These are phyloP conservation scores for Aegithalos caudatus DNA, from an alignment of 2,113 vertebrate genomes.

Conservation along the genomic window DNA sequence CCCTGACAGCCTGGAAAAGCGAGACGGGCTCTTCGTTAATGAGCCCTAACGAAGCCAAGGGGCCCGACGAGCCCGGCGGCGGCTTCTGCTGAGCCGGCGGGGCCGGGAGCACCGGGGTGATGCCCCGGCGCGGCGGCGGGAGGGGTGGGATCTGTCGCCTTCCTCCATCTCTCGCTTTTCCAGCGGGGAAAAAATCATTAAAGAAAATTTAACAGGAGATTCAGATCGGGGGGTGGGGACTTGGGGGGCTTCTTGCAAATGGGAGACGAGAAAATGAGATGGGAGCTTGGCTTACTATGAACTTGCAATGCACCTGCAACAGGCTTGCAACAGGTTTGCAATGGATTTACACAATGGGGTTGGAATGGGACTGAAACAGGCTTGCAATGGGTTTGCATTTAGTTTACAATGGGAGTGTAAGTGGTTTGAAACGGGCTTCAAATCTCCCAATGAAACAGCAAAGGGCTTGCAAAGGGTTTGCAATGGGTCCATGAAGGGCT, in stretches of 20 bases:
- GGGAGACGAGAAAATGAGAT: neutral
- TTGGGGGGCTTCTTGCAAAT: neutral
- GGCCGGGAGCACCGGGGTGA: neutral
- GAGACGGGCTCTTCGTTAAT: conserved; percentile 41
- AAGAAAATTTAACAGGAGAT: neutral
- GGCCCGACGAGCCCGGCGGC: neutral
- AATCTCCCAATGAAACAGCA: neutral
- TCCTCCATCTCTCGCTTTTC: fast-evolving
- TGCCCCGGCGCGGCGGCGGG: neutral
- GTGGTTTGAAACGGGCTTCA: neutral
- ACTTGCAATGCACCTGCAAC: neutral
- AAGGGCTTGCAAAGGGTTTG: neutral
- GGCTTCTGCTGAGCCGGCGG: neutral
- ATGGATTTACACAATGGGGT: neutral
- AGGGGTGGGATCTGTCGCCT: neutral
- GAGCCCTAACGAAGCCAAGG: conserved; percentile 19
- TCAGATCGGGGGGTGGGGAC: fast-evolving
- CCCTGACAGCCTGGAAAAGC: conserved; percentile 32
- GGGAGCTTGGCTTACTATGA: fast-evolving
- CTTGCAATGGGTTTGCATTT: neutral
- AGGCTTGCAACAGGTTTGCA: neutral
- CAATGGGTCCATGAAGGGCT: too few species aligned
- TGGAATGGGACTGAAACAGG: neutral
- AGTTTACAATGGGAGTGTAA: neutral
- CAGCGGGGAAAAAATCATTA: neutral